Percentiles rank a stretch among this genome's conserved stretches.
These are phyloP conservation scores for Chrysomela aeneicollis DNA, from an alignment of 2,888 invertebrate species.

Conservation along the genomic window DNA sequence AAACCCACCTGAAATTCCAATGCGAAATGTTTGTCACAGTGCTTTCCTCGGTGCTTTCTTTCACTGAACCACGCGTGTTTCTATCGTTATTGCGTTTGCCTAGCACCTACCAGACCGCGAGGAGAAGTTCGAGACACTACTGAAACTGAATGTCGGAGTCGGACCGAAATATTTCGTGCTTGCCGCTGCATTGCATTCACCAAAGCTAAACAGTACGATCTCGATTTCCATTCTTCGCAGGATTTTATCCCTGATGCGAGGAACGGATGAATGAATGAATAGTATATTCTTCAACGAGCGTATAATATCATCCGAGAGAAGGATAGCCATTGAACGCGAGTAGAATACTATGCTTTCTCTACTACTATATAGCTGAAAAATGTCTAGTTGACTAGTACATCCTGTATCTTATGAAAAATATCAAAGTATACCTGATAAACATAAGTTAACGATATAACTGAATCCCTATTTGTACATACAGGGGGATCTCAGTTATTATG, in stretches of 20 bases:
- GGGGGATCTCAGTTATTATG: no score
- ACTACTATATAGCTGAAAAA: no score
- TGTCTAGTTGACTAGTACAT: no score
- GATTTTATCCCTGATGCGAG: neutral
- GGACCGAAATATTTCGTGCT: neutral
- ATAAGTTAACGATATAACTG: no score
- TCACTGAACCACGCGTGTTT: neutral
- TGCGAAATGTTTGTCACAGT: neutral
- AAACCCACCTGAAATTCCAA: neutral
- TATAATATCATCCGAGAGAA: no score
- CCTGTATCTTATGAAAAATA: no score
- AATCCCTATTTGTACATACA: no score
- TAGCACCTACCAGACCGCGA: neutral
- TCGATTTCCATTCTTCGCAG: slow-evolving; percentile 1
- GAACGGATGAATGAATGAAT: neutral
- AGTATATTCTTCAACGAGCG: no score
- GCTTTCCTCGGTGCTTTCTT: neutral
- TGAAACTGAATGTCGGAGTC: neutral
- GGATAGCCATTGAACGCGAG: no score
- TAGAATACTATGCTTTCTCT: no score
- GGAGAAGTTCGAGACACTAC: neutral
- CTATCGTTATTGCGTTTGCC: neutral
- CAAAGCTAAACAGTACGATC: neutral
- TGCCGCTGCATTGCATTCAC: neutral
- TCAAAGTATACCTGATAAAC: no score